phyloP scores from a whole-genome alignment of 37 sponge, comb jelly and placozoan genomes.

The Corticium candelabrum region DNA sequence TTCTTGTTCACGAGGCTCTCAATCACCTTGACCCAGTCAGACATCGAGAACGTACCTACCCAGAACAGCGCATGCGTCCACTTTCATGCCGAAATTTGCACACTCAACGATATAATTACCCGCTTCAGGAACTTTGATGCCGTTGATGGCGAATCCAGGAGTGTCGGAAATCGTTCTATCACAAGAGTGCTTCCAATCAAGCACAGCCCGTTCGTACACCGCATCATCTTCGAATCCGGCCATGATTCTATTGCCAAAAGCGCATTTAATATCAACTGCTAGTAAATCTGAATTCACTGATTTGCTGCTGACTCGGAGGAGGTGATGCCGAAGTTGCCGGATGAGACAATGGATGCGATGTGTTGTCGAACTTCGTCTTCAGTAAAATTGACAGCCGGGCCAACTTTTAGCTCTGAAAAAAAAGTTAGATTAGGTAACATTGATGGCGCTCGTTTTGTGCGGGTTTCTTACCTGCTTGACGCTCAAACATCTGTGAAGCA shows the following conservation, averaged over 20 bases:
- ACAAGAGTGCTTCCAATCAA: background rate
- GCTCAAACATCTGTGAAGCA: constrained; percentile 3
- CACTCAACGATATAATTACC: background rate
- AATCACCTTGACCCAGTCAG: background rate
- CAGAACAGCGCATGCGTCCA: too few species aligned
- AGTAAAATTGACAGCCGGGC: constrained; percentile 1
- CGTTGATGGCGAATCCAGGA: background rate
- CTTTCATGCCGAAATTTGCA: background rate
- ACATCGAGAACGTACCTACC: background rate
- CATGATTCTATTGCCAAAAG: background rate
- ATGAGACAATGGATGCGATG: background rate
- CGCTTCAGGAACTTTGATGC: background rate
- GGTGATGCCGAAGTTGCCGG: background rate
- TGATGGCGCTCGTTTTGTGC: too few species aligned
- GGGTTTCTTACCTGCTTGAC: background rate
- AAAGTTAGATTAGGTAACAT: background rate
- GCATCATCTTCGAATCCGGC: background rate
- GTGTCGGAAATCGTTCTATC: background rate
- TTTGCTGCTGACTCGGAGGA: background rate
- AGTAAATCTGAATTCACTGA: too few species aligned
- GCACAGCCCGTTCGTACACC: background rate
- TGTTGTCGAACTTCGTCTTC: background rate
- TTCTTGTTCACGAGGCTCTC: background rate
- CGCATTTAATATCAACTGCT: too few species aligned
- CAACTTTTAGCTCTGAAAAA: background rate